Evolutionary conservation across 1,140 invertebrate genomes (phyloP), one percentile per base, ranked within the genome.

Genomic region (Dreissena polymorpha): DNA sequence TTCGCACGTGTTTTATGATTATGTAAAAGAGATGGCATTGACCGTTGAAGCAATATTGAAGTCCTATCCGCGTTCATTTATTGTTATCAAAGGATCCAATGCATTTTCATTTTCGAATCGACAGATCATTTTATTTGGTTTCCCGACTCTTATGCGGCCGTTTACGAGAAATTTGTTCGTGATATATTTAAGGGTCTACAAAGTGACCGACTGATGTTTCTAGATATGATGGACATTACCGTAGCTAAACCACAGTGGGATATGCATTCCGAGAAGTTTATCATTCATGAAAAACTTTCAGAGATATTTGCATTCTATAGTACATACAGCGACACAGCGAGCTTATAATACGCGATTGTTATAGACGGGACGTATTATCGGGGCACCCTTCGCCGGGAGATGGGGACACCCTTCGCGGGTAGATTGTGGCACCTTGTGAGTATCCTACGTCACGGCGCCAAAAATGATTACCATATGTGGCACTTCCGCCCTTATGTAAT

Each of bases 131-230:
- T 73, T 50, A 67, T 74, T 8, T 73, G 70, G 70, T 67, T 74
- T 57, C 79, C 71, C n/a, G 79, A 82, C 27, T 49, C 49, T 18
- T 82, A 82, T 74, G 70, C n/a, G n/a, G n/a, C n/a, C n/a, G n/a
- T n/a, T n/a, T n/a, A n/a, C n/a, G n/a, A n/a, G n/a, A n/a, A n/a
- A n/a, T 74, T 82, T 29, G 29, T 82, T 12, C 21, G 49, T 63
- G 63, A 82, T 23, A 63, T 53, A 55, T 74, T 82, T 29, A 65
- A 55, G 49, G 64, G 74, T 55, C 21, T 82, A 51, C 50, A 51
- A 27, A n/a, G n/a, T n/a, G 63, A 73, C 23, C 71, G 70, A 74
- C 60, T 82, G 50, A 39, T 67, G 1, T 82, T 72, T 49, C 49
- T 82, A 25, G 79, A 82, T 3, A 50, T 8, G 21, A 65, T 74